Evolutionary conservation across 2,797 vertebrate genomes (phyloP), one percentile per base, ranked within the genome.

Genomic region (Paratrypauchen microcephalus): DNA sequence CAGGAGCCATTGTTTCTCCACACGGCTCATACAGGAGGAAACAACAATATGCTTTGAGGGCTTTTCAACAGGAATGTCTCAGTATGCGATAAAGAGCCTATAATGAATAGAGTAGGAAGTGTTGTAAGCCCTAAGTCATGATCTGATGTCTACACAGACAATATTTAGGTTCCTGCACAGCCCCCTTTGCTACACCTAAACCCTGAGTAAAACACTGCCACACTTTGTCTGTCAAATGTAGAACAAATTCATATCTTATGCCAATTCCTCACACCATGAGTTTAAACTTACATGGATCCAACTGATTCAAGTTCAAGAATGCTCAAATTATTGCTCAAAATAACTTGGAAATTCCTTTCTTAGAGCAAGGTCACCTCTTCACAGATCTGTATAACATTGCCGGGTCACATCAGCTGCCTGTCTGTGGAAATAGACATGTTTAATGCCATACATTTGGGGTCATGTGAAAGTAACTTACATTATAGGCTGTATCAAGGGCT

Each of bases 51-150:
- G 58, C 76, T 84, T 87, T 66, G 80, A 71, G 69, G 70, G 47
- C 67, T 47, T 81, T 90, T 81, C 83, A 88, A 85, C 89, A 89
- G 90, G 90, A 91, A 91, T 88, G 57, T 76, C 78, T 86, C 77
- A 65, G 36, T 76, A 65, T 90, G 83, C 75, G 91, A 93, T 92
- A 90, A 92, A 90, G 86, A 73, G 68, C 72, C 76, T 86, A 89
- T 86, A 92, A 86, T 92, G 91, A 93, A 93, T 92, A 77, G 82
- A 86, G 79, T 87, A 86, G 92, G 91, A 93, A 92, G 91, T 83
- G 69, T 72, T 82, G 91, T 90, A 92, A 92, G 88, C 89, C 86
- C 47, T 85, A 83, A 85, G 84, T 91, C 86, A 83, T 83, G 77
- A 81, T 86, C 84, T 77, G 82, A 83, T 66, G 19, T 75, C 79